Base-by-base conservation (phyloP, 2,888 invertebrate species). In the Campopleginae sp. region DNA sequence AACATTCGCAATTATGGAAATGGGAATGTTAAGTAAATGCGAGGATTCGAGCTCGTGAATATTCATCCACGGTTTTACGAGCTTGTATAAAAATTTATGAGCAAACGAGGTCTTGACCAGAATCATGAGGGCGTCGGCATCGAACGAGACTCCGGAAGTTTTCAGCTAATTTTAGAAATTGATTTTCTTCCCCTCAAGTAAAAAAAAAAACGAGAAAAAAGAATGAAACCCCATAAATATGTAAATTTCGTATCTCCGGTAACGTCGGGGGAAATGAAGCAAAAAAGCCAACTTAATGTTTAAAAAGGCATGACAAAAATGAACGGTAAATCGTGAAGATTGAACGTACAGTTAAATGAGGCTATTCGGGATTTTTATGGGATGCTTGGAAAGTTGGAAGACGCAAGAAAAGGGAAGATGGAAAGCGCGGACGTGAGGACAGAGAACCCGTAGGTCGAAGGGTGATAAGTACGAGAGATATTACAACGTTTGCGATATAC, bases 351-450 rank as follows among this genome's bases (percentile, higher is more conserved):
- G 19, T 31, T 33, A 65, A 27, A 63, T 23, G 19, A 44, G 46
- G 42, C 61, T 33, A 27, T 44, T 65, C 33, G 17, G 51, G 66
- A 77, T 63, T 79, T 65, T 31, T 65, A 65, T 48, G 27, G 63
- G 23, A 31, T 54, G 17, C 31, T 51, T 48, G 46, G 51, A 61
- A 54, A 82, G 63, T 54, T 63, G 17, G 27, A 46, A 71, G 81
- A 38, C 65, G 80, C 51, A 75, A 66, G 76, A 74, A 70, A 77
- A 83, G 82, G 51, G 68, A 86, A 86, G 89, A 85, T 87, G 89
- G 90, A 90, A 90, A 89, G 90, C 88, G 88, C 87, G 88, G 87
- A 90, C 86, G 86, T 86, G 86, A 86, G 87, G 86, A 86, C 86
- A 75, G 77, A 76, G 86, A 86, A 86, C 86, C 85, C 82, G 85